These are phyloP conservation scores for Girardinus metallicus DNA, from an alignment of 2,797 vertebrate genomes.

Conservation along the genomic window DNA sequence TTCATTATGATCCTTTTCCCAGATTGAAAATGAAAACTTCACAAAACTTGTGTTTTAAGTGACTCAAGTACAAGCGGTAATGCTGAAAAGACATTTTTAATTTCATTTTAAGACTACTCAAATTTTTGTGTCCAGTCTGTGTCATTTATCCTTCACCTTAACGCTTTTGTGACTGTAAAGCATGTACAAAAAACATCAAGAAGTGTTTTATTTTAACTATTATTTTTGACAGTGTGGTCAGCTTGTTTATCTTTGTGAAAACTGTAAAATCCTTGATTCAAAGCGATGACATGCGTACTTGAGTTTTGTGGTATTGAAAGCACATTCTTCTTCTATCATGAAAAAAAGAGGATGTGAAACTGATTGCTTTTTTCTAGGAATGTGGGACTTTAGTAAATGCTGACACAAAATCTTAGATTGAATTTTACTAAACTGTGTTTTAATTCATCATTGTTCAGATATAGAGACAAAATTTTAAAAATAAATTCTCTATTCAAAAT, in stretches of 20 bases:
- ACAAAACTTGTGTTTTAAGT: constrained; percentile 38
- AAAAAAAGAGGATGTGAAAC: constrained; percentile 69
- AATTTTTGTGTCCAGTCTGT: constrained; percentile 9
- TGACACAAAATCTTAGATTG: constrained; percentile 28
- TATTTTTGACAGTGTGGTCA: background rate
- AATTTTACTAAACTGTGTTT: background rate
- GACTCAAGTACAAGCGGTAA: constrained; percentile 28
- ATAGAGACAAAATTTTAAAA: background rate
- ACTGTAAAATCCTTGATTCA: background rate
- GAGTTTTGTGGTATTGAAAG: constrained; percentile 2
- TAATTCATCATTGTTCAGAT: background rate
- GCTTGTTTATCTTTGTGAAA: background rate
- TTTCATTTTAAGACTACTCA: constrained; percentile 24
- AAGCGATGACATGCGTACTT: background rate
- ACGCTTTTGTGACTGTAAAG: background rate
- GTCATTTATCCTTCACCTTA: constrained; percentile 36
- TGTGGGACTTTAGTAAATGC: constrained; percentile 42
- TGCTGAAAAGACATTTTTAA: constrained; percentile 16
- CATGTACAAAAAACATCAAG: no score
- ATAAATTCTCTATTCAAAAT: background rate
- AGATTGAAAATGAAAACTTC: constrained; percentile 58
- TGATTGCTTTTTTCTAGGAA: constrained; percentile 40
- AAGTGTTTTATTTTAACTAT: background rate
- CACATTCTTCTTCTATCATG: constrained; percentile 11
- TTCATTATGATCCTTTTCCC: constrained; percentile 64